Base-by-base conservation (phyloP, 2,797 vertebrate species). In the Micromesistius poutassou region DNA sequence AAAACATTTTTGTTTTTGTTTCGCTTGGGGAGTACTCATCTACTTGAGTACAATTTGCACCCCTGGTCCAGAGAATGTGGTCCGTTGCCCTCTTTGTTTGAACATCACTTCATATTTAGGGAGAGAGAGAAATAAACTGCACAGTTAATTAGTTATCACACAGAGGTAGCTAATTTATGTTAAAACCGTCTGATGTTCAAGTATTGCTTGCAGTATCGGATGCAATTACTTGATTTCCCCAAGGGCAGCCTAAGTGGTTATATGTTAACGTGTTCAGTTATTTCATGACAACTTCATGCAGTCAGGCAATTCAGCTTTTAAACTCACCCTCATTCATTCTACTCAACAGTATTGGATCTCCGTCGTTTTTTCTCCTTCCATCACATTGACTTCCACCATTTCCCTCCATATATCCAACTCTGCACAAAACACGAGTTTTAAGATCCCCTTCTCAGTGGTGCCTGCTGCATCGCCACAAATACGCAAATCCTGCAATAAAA, bases 401-500 rank as follows among this genome's bases (percentile, higher is more conserved):
- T 25, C n/a, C n/a, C n/a, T 9, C 6, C 55, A 68, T 68, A 68
- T 68, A 68, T 28, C 62, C 62, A 28, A 68, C 62, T 68, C 62
- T 10, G 62, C 62, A 68, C 62, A 68, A 68, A 62, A 73, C 50
- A 55, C 50, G 3, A 28, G 35, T 77, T 78, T 55, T 50, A 79
- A 66, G 14, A 42, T 25, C 38, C 68, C 62, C 33, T 35, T 68
- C 13, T 68, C n/a, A 12, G n/a, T 68, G 25, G 62, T 28, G 62
- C 62, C 62, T 16, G 62, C 62, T 9, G 62, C 62, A 71, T 30
- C 36, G 36, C 33, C 74, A 71, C 68, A 77, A 77, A 80, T 25
- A 10, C 46, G 72, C 42, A 62, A 80, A 72, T 71, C 28, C 72
- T 72, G 74, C 31, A 62, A 86, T 86, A 86, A 83, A 87, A 68